Percentiles rank a stretch among this genome's conserved stretches.
phyloP scores from a whole-genome alignment of 2,113 vertebrate genomes.

The Amblyornis subalaris region DNA sequence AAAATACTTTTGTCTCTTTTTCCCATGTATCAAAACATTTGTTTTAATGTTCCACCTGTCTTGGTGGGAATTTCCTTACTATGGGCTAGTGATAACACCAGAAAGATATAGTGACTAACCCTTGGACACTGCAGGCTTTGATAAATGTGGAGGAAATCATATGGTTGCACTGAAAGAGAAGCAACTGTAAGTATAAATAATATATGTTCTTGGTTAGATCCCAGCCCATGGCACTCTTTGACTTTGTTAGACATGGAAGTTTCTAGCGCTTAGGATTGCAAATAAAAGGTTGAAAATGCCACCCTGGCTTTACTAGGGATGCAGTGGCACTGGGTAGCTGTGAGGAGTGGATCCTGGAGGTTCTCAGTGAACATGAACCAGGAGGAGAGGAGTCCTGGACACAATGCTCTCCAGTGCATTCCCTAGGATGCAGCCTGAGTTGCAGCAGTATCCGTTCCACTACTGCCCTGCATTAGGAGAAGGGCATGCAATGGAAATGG shows the following conservation, averaged over 20 bases:
- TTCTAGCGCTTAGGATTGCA: neutral
- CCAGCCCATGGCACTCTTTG: neutral
- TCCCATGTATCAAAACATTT: neutral
- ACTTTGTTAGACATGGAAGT: neutral
- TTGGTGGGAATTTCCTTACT: neutral
- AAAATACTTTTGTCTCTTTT: neutral
- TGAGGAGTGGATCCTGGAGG: neutral
- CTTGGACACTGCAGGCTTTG: neutral
- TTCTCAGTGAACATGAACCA: neutral
- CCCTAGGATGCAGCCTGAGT: neutral
- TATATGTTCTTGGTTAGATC: neutral
- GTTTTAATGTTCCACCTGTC: neutral
- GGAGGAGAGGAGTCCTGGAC: neutral
- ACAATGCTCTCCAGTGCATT: neutral
- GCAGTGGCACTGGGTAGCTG: neutral
- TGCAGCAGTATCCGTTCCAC: neutral
- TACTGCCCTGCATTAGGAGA: neutral
- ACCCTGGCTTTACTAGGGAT: accelerated
- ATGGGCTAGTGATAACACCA: neutral
- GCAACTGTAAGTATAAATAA: neutral
- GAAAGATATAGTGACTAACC: neutral
- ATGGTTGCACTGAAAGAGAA: neutral
- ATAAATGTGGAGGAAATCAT: neutral
- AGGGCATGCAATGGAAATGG: neutral
- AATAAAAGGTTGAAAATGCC: neutral